phyloP scores from a whole-genome alignment of 2,888 invertebrate genomes.

The Sinotaia quadrata region DNA sequence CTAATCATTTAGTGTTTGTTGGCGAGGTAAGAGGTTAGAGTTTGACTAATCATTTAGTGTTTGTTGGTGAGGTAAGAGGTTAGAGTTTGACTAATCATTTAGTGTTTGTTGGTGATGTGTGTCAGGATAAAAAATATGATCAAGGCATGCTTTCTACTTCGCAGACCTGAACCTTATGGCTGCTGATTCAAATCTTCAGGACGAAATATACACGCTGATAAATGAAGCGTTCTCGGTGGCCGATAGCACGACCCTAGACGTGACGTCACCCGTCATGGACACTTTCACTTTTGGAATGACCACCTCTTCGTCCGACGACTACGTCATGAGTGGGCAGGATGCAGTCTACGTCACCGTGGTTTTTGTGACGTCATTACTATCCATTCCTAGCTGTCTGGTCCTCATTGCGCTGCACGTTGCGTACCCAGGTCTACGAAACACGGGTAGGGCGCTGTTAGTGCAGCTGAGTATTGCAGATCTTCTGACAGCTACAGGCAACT shows the following conservation, averaged over 20 bases:
- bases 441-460: constrained; percentile 46
- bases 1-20: too few species aligned
- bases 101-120: too few species aligned
- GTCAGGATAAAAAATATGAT: too few species aligned
- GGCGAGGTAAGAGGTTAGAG: too few species aligned
- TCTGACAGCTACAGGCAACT: constrained; percentile 32
- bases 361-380: constrained; percentile 42
- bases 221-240: background rate
- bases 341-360: constrained; percentile 38
- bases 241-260: background rate
- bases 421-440: constrained; percentile 42
- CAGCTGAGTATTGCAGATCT: constrained; percentile 49
- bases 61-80: too few species aligned
- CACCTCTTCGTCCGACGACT: background rate
- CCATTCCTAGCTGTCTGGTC: constrained; percentile 45
- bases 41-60: too few species aligned
- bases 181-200: too few species aligned
- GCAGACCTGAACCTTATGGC: too few species aligned
- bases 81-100: too few species aligned
- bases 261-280: background rate
- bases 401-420: constrained; percentile 38
- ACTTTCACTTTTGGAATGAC: too few species aligned
- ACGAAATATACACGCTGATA: too few species aligned
- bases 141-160: too few species aligned
- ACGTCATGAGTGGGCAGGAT: constrained; percentile 33